phyloP scores from a whole-genome alignment of 2,888 invertebrate species.

The Chloromyia formosa region DNA sequence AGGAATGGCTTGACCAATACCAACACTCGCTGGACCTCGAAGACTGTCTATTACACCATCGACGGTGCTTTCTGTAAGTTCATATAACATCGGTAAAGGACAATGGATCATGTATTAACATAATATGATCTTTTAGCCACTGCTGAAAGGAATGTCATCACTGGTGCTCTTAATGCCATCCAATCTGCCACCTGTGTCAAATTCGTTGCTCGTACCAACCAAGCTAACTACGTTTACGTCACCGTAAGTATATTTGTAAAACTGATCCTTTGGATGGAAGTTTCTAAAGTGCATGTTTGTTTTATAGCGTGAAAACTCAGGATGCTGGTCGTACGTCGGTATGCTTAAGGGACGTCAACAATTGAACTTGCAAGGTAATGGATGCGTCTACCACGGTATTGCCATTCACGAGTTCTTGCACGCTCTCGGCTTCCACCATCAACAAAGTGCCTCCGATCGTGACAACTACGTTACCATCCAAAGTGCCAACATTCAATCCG shows the following conservation, averaged over 20 bases:
- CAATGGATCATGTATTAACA: background rate
- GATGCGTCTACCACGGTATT: conserved; percentile 68
- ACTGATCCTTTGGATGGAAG: too few species aligned
- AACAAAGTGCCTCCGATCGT: conserved; percentile 76
- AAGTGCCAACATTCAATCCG: conserved; percentile 72
- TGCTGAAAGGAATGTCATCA: conserved; percentile 25
- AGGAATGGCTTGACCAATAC: conserved; percentile 70
- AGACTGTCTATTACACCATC: conserved; percentile 73
- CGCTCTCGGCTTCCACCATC: conserved; percentile 78
- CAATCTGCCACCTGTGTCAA: conserved; percentile 21
- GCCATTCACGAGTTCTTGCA: conserved; percentile 78
- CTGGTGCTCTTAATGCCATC: conserved; percentile 22
- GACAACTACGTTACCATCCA: conserved; percentile 73
- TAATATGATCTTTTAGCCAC: conserved; percentile 1
- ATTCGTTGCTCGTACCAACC: conserved; percentile 17
- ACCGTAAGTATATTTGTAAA: conserved; percentile 21
- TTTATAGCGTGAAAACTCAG: conserved; percentile 51
- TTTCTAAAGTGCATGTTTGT: background rate
- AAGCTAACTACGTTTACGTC: conserved; percentile 37
- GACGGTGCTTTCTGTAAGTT: conserved; percentile 65
- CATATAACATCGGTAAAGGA: background rate
- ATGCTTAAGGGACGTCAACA: conserved; percentile 64
- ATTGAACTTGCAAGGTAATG: conserved; percentile 63
- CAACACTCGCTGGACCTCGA: conserved; percentile 70
- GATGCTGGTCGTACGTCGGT: conserved; percentile 66